Evolutionary conservation across 2,113 vertebrate genomes (phyloP), one percentile per base, ranked within the genome.

Genomic region (Syrmaticus mikado): DNA sequence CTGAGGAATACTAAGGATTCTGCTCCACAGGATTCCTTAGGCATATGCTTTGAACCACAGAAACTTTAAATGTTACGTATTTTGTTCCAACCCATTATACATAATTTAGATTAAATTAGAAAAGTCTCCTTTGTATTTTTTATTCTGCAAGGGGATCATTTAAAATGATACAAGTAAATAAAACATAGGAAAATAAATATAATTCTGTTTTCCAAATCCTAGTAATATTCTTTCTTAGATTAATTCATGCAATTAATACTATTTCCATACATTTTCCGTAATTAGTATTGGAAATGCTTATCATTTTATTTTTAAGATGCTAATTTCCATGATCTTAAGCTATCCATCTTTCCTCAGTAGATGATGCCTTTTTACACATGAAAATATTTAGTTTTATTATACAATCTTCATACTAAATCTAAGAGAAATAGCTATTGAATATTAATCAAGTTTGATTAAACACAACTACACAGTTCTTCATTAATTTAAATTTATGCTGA

Each of bases 201-300:
- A 66, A 87, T 57, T 46, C 19, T 30, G 13, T 55, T 93, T 94
- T 87, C 14, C 27, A 67, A 76, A 80, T 55, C 70, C 41, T 76
- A 77, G 53, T 73, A 66, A 87, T 65, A 10, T 89, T 18, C 17
- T 40, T 92, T 36, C 17, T 28, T 32, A 73, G 10, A 70, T 65
- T 82, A 70, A 89, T 74, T 75, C 4, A 76, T 30, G 15, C 11
- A 84, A 89, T 85, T 90, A 87, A 58, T 76, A 32, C 6, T 60
- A 80, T 93, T 94, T 92, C 61, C 55, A 80, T 60, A 83, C 48
- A 22, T 66, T 21, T 68, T 68, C 13, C 82, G 89, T 85, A 46
- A 70, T 82, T 93, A 87, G 10, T 0, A 1, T 3, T 32, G 30
- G 6, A 82, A 52, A 15, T 12, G 3, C 24, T 73, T 87, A 65